Percentiles rank a stretch among this genome's conserved stretches.
These are phyloP conservation scores for Semibalanus balanoides DNA, from an alignment of 1,140 invertebrate genomes.

Conservation along the genomic window DNA sequence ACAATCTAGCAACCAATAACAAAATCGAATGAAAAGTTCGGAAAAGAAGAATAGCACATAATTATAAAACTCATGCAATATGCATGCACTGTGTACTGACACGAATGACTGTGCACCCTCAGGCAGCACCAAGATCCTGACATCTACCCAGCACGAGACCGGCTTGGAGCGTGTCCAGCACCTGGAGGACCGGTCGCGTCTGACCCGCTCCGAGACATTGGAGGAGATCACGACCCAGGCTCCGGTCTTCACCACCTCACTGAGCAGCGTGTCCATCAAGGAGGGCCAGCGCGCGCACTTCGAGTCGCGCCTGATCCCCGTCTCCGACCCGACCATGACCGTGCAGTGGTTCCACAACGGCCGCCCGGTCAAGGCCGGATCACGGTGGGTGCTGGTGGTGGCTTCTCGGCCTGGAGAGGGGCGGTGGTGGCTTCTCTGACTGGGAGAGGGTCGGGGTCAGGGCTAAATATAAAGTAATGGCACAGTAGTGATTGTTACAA, in stretches of 20 bases:
- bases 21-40: too few species aligned
- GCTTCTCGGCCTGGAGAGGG: too few species aligned
- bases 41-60: too few species aligned
- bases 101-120: conserved; percentile 16
- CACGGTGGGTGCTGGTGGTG: conserved; percentile 15
- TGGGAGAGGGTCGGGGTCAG: too few species aligned
- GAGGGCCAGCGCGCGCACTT: conserved; percentile 93
- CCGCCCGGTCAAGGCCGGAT: conserved; percentile 56
- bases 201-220: conserved; percentile 50
- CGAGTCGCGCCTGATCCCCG: conserved; percentile 85
- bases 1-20: too few species aligned
- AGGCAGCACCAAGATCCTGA: conserved; percentile 51
- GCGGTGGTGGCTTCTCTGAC: too few species aligned
- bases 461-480: too few species aligned
- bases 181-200: conserved; percentile 63
- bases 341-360: conserved; percentile 98
- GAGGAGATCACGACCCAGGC: conserved; percentile 76
- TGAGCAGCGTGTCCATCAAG: conserved; percentile 79
- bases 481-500: too few species aligned
- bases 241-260: conserved; percentile 74
- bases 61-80: too few species aligned
- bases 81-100: too few species aligned
- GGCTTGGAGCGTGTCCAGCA: conserved; percentile 70
- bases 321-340: conserved; percentile 88
- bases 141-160: conserved; percentile 65